Percentiles rank a stretch among this genome's conserved stretches.
phyloP scores from a whole-genome alignment of 2,797 vertebrate genomes.

The Clarias platycephalus region DNA sequence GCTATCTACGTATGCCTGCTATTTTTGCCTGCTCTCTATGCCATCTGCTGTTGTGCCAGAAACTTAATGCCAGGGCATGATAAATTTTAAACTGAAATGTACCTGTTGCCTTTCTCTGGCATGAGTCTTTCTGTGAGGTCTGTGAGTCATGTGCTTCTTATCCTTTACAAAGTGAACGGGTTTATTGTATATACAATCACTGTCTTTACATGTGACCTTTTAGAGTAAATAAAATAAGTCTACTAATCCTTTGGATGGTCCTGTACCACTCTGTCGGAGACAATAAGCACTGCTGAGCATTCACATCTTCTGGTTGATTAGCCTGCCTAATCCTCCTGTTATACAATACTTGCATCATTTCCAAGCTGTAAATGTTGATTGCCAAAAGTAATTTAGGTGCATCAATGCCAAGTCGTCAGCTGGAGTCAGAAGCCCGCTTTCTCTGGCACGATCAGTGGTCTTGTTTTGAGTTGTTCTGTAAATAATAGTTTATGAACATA shows the following conservation, averaged over 20 bases:
- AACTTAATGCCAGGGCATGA: neutral
- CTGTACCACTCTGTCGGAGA: neutral
- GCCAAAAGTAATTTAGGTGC: neutral
- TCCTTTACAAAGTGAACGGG: neutral
- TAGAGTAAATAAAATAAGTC: neutral
- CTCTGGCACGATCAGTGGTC: neutral
- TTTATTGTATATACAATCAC: neutral
- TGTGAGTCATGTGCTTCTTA: neutral
- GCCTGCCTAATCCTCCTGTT: neutral
- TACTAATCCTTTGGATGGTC: neutral
- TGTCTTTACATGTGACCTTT: neutral
- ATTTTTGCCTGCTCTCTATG: too few relatives aligned
- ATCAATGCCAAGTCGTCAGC: neutral
- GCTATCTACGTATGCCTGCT: too few relatives aligned
- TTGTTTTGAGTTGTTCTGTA: neutral
- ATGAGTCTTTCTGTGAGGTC: neutral
- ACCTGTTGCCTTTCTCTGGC: neutral
- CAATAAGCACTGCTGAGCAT: neutral
- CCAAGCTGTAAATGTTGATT: conserved; percentile 4
- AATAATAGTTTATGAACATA: neutral
- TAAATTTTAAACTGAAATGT: neutral
- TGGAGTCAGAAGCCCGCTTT: neutral
- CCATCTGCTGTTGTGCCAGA: neutral
- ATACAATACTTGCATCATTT: neutral
- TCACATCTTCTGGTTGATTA: neutral